These are phyloP conservation scores for Drosophila nigricruria DNA, from an alignment of 2,888 invertebrate genomes.

Conservation along the genomic window DNA sequence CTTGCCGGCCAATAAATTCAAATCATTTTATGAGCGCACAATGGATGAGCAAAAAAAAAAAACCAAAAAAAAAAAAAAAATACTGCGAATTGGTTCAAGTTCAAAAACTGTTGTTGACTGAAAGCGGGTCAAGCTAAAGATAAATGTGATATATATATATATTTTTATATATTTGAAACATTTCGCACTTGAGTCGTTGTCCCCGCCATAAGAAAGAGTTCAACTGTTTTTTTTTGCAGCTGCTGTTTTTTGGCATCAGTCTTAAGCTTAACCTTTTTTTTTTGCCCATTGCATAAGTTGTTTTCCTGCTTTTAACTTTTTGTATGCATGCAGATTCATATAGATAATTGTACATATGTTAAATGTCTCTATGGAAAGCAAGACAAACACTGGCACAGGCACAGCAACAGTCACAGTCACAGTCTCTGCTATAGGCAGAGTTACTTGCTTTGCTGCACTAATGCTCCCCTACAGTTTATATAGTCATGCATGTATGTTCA, in stretches of 20 bases:
- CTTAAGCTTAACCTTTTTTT: conserved; percentile 8
- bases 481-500: background rate
- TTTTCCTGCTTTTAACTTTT: conserved; percentile 40
- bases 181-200: conserved; percentile 1
- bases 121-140: conserved; percentile 68
- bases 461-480: background rate
- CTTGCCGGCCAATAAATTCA: conserved; percentile 57
- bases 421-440: background rate
- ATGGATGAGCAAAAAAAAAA: conserved; percentile 24
- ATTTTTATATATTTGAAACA: background rate
- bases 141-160: background rate
- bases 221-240: conserved; percentile 47
- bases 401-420: conserved; percentile 10
- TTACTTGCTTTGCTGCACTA: background rate
- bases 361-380: conserved; percentile 3
- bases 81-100: conserved; percentile 72
- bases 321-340: background rate
- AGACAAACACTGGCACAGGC: background rate
- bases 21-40: conserved; percentile 46
- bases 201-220: conserved; percentile 58
- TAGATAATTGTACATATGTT: background rate
- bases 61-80: conserved; percentile 18
- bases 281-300: conserved; percentile 42
- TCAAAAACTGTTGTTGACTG: conserved; percentile 58
- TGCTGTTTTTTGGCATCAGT: background rate